phyloP scores from a whole-genome alignment of 2,113 vertebrate species.

The Misgurnus anguillicaudatus region DNA sequence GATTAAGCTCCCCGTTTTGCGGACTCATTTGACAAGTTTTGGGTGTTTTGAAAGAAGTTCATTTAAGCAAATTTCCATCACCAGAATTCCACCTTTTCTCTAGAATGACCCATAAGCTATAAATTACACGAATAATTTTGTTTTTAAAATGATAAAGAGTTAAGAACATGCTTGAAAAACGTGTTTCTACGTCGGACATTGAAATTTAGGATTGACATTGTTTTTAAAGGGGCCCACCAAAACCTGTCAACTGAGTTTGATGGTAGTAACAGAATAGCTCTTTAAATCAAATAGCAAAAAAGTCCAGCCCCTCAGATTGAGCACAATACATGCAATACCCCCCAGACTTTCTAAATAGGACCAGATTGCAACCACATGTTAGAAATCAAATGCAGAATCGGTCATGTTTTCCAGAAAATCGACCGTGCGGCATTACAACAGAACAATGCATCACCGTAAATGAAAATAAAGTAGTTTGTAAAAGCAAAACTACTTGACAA shows the following conservation, averaged over 20 bases:
- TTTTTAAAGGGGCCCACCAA: slow-evolving; percentile 38
- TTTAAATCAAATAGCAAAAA: slow-evolving; percentile 48
- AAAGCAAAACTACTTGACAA: background rate
- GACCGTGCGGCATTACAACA: background rate
- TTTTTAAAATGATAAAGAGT: background rate
- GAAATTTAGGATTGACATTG: background rate
- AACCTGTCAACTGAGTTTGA: slow-evolving; percentile 31
- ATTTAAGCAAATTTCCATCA: too few relatives aligned
- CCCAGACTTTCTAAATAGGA: slow-evolving; percentile 51
- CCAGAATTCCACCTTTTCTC: too few relatives aligned
- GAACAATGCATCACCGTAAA: background rate
- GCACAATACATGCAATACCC: slow-evolving; percentile 62
- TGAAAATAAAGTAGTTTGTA: background rate
- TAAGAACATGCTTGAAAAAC: background rate
- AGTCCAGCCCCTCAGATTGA: slow-evolving; percentile 53
- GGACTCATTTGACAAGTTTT: too few relatives aligned
- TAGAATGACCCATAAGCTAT: too few relatives aligned
- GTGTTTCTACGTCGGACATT: background rate
- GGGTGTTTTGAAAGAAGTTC: too few relatives aligned
- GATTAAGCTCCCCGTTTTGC: too few relatives aligned
- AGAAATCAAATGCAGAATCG: slow-evolving; percentile 47
- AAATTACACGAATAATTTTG: too few relatives aligned
- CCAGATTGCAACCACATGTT: slow-evolving; percentile 77
- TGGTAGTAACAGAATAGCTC: slow-evolving; percentile 39
- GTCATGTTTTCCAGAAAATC: background rate